Conservation (phyloP, 2,888 invertebrate species). For the Alviniconcha strummeri region DNA sequence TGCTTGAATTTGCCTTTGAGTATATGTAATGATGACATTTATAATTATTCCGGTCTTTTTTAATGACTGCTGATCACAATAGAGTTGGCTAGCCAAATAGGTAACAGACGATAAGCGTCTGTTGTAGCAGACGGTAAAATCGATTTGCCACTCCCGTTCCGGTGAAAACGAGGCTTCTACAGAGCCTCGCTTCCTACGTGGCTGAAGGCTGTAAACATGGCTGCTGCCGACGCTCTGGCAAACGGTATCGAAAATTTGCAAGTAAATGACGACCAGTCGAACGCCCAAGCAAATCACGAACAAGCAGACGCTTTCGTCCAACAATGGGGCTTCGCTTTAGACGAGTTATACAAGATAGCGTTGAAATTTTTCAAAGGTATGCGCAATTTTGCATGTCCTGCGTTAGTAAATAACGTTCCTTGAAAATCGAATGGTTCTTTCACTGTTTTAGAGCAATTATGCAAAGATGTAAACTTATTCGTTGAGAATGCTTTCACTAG, state of each 20-base stretch:
- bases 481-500: too few species aligned
- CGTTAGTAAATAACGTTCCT: too few species aligned
- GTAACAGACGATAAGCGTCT: too few species aligned
- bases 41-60: too few species aligned
- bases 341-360: constrained; percentile 91
- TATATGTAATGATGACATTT: too few species aligned
- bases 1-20: too few species aligned
- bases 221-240: constrained; percentile 49
- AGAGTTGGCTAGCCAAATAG: too few species aligned
- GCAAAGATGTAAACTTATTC: too few species aligned
- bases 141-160: constrained; percentile 24
- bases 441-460: too few species aligned
- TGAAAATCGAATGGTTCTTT: too few species aligned
- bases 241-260: constrained; percentile 49
- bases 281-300: constrained; percentile 24
- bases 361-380: constrained; percentile 96
- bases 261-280: constrained; percentile 43
- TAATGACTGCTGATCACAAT: too few species aligned
- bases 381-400: neutral
- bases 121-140: too few species aligned
- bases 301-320: constrained; percentile 39
- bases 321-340: constrained; percentile 76
- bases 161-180: constrained; percentile 27
- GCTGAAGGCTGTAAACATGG: constrained; percentile 50
- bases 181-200: constrained; percentile 41